A percentile compares a stretch with the other conserved stretches of the same genome.
phyloP scores from a whole-genome alignment of 2,113 vertebrate species.

The Choloepus hoffmanni region DNA sequence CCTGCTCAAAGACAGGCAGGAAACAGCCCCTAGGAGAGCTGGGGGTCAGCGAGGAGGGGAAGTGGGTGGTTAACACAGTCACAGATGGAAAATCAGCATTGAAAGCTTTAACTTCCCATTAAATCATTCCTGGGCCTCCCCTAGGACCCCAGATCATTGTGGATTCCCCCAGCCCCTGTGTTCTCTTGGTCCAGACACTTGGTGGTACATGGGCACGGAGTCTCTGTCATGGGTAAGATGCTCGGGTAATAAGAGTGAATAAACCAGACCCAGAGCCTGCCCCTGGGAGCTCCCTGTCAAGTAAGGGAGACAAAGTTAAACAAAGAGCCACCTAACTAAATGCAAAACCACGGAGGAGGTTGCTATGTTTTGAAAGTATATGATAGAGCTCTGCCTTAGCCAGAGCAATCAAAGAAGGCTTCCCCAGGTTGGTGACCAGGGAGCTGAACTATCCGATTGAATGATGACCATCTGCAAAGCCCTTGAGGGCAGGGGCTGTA shows the following conservation, averaged over 20 bases:
- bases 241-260: neutral
- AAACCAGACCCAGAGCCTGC: neutral
- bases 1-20: neutral
- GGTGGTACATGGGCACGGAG: neutral
- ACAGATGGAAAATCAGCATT: neutral
- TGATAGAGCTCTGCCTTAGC: neutral
- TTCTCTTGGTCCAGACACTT: neutral
- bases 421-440: constrained; percentile 25
- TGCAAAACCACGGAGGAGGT: neutral
- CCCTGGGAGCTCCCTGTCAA: neutral
- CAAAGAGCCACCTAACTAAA: neutral
- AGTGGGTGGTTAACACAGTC: neutral
- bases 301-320: neutral
- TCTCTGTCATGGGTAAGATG: neutral
- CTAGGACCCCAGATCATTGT: neutral
- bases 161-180: neutral
- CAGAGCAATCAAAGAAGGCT: constrained; percentile 31
- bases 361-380: neutral
- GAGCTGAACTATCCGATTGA: neutral
- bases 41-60: constrained; percentile 10
- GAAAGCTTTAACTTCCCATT: neutral
- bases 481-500: neutral
- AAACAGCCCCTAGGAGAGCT: neutral
- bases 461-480: neutral
- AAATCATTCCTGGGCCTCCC: neutral